Evolutionary conservation across 2,113 vertebrate species (phyloP).

Genomic region (Indri indri): DNA sequence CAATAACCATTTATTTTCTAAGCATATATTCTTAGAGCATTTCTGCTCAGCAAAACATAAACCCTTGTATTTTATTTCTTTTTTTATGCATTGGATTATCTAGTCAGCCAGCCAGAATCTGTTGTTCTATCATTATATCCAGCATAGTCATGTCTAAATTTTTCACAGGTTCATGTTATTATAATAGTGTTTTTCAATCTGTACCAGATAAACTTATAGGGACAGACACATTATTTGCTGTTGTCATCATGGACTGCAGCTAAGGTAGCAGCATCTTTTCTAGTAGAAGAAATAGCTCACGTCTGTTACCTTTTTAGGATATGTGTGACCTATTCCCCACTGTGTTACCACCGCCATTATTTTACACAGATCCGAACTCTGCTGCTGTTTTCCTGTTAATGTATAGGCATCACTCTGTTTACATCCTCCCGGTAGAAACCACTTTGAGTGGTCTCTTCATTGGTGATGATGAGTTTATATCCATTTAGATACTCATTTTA

Average conservation of each 20-base stretch:
- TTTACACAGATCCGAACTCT: background rate
- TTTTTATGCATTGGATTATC: background rate
- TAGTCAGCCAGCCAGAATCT: background rate
- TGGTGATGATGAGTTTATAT: background rate
- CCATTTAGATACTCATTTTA: background rate
- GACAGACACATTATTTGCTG: background rate
- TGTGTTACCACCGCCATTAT: background rate
- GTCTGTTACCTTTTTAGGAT: background rate
- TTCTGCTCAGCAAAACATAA: constrained; percentile 11
- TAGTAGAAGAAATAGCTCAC: background rate
- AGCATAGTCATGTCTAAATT: background rate
- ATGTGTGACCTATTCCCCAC: background rate
- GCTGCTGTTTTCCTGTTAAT: background rate
- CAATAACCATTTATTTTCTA: background rate
- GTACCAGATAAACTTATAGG: background rate
- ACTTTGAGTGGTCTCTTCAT: background rate
- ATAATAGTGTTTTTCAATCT: background rate
- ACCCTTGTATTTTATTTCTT: background rate
- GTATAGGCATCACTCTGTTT: background rate
- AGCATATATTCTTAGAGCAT: background rate
- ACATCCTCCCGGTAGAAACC: background rate
- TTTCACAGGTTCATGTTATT: background rate
- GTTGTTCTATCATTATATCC: background rate
- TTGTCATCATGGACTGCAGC: background rate
- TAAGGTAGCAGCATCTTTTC: background rate